These are phyloP conservation scores for Mimumesa dahlbomi DNA, from an alignment of 2,888 invertebrate species.

Conservation along the genomic window DNA sequence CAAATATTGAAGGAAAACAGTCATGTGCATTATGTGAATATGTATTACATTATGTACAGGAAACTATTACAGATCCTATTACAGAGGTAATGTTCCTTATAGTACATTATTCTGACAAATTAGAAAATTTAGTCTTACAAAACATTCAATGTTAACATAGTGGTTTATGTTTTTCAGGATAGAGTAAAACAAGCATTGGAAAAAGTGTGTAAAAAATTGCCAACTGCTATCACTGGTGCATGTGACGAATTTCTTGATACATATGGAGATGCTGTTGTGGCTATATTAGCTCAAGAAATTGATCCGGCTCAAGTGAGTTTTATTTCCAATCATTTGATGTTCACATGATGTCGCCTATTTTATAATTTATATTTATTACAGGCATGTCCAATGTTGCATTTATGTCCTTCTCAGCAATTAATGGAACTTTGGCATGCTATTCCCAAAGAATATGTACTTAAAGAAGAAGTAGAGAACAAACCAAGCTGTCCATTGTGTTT, in stretches of 20 bases:
- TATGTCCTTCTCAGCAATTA: conserved; percentile 84
- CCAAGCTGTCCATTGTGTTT: conserved; percentile 91
- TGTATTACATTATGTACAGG: conserved; percentile 89
- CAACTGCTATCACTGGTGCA: conserved; percentile 83
- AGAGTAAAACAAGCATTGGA: conserved; percentile 86
- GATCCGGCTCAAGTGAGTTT: conserved; percentile 86
- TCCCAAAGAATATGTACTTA: conserved; percentile 81
- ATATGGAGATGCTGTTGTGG: conserved; percentile 90
- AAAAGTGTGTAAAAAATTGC: conserved; percentile 86
- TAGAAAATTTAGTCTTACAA: too few species aligned
- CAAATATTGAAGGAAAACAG: conserved; percentile 80
- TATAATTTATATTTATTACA: conserved; percentile 65
- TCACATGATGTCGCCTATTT: too few species aligned
- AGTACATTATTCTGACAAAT: too few species aligned
- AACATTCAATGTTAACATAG: not conserved
- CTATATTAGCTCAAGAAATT: conserved; percentile 89
- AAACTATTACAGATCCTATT: conserved; percentile 85
- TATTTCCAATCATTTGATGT: not conserved
- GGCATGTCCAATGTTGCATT: conserved; percentile 87
- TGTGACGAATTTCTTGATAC: conserved; percentile 89
- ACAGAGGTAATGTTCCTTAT: conserved; percentile 87
- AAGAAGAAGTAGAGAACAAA: conserved; percentile 82
- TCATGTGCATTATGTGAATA: conserved; percentile 91
- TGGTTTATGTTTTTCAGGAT: conserved; percentile 80
- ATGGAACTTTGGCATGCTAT: conserved; percentile 73